Conservation (phyloP, 2,113 vertebrate species). For the Neopipo cinnamomea region DNA sequence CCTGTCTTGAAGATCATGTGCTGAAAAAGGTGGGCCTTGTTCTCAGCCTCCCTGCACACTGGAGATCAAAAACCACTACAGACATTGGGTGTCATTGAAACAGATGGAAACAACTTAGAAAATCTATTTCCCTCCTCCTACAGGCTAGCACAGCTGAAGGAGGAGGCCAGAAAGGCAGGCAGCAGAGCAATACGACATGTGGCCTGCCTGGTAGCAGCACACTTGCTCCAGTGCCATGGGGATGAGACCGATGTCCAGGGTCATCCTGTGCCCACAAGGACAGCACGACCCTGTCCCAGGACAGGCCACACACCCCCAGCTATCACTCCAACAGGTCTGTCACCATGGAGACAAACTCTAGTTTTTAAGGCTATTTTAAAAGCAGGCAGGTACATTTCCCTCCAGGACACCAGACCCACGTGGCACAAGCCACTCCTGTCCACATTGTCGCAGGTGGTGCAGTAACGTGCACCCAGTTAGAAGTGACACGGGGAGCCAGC, state of each 20-base stretch:
- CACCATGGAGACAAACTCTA: background rate
- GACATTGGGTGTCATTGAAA: background rate
- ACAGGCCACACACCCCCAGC: background rate
- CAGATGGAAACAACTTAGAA: background rate
- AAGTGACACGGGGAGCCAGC: background rate
- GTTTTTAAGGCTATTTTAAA: background rate
- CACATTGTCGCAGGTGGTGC: background rate
- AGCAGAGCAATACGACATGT: accelerated
- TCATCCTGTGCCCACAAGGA: background rate
- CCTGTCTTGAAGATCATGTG: background rate
- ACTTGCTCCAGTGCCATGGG: background rate
- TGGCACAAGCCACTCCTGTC: background rate
- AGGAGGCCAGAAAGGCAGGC: background rate
- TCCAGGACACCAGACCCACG: background rate
- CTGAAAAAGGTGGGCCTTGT: background rate
- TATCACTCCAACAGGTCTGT: background rate
- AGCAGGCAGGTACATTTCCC: background rate
- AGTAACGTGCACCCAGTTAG: background rate
- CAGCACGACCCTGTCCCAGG: background rate
- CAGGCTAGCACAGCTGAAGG: background rate
- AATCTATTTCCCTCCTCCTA: background rate
- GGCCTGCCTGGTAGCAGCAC: background rate
- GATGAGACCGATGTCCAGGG: background rate
- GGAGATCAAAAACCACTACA: background rate
- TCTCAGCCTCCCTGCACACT: background rate